A percentile compares a stretch with the other conserved stretches of the same genome.
Conservation (phyloP, 2,113 vertebrate genomes). For the Gobius niger region DNA sequence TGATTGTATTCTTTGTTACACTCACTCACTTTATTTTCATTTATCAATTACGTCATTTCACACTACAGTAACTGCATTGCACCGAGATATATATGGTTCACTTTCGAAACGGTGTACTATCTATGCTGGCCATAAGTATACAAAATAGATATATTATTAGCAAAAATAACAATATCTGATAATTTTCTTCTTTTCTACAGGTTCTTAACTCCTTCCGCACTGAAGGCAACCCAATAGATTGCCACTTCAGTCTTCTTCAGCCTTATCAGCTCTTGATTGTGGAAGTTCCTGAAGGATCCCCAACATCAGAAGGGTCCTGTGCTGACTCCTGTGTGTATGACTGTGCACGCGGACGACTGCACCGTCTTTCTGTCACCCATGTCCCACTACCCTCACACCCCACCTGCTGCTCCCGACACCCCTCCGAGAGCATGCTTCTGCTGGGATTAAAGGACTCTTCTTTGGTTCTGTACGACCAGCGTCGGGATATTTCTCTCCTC, state of each 20-base stretch:
- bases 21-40: conserved; percentile 45
- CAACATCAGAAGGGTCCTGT: conserved; percentile 62
- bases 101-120: too few relatives aligned
- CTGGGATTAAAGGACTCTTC: conserved; percentile 90
- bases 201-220: conserved; percentile 82
- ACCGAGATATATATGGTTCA: too few relatives aligned
- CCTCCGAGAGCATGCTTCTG: conserved; percentile 80
- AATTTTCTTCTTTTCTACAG: conserved; percentile 62
- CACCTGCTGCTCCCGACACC: conserved; percentile 83
- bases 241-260: conserved; percentile 81
- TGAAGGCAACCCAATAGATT: conserved; percentile 83
- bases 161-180: too few relatives aligned
- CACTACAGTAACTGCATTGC: too few relatives aligned
- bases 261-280: conserved; percentile 87
- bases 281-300: conserved; percentile 71
- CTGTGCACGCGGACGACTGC: conserved; percentile 76
- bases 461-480: conserved; percentile 84
- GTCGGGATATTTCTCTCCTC: conserved; percentile 76
- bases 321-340: conserved; percentile 84
- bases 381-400: conserved; percentile 81
- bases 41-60: too few relatives aligned
- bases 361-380: conserved; percentile 76
- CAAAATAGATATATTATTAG: too few relatives aligned
- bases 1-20: conserved; percentile 62
- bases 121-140: too few relatives aligned